Evolutionary conservation across 30 jellyfish, hydroid and myxozoan genomes (phyloP), one percentile per base, ranked within the genome.

Genomic region (Rhopilema esculentum): DNA sequence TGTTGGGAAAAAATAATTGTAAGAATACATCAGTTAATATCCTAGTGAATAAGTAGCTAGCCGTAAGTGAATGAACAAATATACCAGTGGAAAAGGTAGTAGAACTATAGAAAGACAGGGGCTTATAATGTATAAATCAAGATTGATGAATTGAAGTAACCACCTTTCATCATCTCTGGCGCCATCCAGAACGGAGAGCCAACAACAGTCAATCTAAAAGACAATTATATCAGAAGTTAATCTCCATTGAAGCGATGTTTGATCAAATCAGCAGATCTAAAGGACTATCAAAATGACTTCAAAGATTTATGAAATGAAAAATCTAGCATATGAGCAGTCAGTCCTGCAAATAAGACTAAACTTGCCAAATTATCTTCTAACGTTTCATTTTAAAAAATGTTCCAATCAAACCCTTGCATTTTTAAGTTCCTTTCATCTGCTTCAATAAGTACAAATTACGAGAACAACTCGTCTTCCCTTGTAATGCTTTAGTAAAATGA

Each of bases 121-220:
- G n/a, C n/a, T n/a, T n/a, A n/a, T n/a, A n/a, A n/a, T n/a, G n/a
- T n/a, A n/a, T n/a, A n/a, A n/a, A n/a, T n/a, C n/a, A n/a, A n/a
- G n/a, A n/a, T n/a, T n/a, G n/a, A n/a, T n/a, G n/a, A n/a, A n/a
- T n/a, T 17, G 62, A 17, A 25, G 49, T 1, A 1, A 52, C 9
- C 32, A 93, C 98, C 98, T 31, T 71, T 63, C 90, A 93, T 61
- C 95, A 93, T 93, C 64, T 93, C 98, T 6, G 98, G 98, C 50
- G 98, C 98, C 98, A 93, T 93, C 97, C 97, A 93, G 48, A 52
- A 93, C 0, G 98, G 97, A 0, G 98, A 81, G 17, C 98, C 98
- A 76, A 93, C 98, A 0, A 88, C 97, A 0, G 98, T 84, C 17
- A 81, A 50, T 67, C 97, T 89, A 33, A 23, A 51, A 52, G 20